Percentiles rank a stretch among this genome's conserved stretches.
Evolutionary conservation across 2,113 vertebrate species (phyloP).

Genomic region (Peromyscus polionotus): DNA sequence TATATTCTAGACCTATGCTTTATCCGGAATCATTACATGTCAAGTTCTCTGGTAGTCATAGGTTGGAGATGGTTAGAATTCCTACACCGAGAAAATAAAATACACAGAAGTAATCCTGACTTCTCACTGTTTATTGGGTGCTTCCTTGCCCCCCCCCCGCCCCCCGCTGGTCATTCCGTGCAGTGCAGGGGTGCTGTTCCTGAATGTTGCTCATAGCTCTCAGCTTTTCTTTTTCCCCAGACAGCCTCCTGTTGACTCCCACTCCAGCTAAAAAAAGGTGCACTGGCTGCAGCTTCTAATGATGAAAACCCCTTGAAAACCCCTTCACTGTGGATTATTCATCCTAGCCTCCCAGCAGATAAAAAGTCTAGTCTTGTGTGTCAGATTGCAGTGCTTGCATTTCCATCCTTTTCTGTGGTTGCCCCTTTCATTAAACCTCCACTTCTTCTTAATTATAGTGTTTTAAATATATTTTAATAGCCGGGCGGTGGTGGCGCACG

Average conservation of each 20-base stretch:
- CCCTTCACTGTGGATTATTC: not conserved
- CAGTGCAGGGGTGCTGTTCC: not conserved
- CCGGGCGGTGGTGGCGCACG: too few species aligned
- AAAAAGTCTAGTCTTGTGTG: not conserved
- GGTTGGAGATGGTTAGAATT: not conserved
- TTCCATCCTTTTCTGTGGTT: not conserved
- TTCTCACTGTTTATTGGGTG: not conserved
- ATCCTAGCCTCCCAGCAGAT: not conserved
- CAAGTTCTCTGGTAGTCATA: not conserved
- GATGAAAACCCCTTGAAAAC: not conserved
- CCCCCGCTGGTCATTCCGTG: not conserved
- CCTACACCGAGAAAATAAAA: not conserved
- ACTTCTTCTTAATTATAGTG: slow-evolving; percentile 17
- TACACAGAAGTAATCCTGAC: not conserved
- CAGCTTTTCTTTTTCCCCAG: not conserved
- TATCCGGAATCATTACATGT: not conserved
- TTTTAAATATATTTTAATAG: slow-evolving; percentile 49
- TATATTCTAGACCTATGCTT: not conserved
- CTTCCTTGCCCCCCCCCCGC: not conserved
- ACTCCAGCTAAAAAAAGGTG: not conserved
- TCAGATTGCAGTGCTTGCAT: not conserved
- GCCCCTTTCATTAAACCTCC: not conserved
- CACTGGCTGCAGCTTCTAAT: not conserved
- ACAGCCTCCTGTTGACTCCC: not conserved
- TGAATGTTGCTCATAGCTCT: not conserved